Evolutionary conservation across 2,113 vertebrate genomes (phyloP).

Genomic region (Sinocyclocheilus anophthalmus): DNA sequence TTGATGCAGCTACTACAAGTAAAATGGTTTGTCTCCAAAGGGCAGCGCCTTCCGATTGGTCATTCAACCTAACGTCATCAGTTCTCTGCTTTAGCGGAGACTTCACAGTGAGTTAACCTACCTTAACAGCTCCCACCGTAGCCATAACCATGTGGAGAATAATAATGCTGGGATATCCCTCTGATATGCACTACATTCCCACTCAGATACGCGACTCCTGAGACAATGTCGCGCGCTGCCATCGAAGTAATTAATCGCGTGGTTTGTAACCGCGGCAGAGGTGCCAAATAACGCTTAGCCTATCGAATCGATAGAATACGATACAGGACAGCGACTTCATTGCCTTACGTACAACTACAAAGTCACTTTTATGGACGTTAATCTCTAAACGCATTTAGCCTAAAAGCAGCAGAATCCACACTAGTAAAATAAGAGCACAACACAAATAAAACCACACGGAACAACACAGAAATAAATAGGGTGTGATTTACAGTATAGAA

Average conservation of each 20-base stretch:
- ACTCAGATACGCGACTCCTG: constrained; percentile 39
- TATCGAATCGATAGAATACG: neutral
- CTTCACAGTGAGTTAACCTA: constrained; percentile 87
- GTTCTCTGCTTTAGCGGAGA: constrained; percentile 83
- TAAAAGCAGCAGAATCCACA: neutral
- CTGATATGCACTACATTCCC: constrained; percentile 44
- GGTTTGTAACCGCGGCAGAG: neutral
- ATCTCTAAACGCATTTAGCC: neutral
- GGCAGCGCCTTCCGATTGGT: constrained; percentile 96
- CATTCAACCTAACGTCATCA: constrained; percentile 92
- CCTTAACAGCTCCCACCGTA: constrained; percentile 78
- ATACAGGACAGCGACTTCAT: neutral
- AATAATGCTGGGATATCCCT: constrained; percentile 76
- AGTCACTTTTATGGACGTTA: neutral
- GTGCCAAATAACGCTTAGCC: neutral
- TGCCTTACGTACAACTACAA: neutral
- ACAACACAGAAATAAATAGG: too few relatives aligned
- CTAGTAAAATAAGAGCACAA: neutral
- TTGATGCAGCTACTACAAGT: constrained; percentile 93
- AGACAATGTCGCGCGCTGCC: constrained; percentile 20
- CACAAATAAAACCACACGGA: neutral
- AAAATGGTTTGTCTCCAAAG: constrained; percentile 98
- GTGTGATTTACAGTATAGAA: neutral
- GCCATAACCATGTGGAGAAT: constrained; percentile 72
- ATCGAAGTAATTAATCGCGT: neutral